phyloP scores from a whole-genome alignment of 2,797 vertebrate genomes.

The Prionace glauca region DNA sequence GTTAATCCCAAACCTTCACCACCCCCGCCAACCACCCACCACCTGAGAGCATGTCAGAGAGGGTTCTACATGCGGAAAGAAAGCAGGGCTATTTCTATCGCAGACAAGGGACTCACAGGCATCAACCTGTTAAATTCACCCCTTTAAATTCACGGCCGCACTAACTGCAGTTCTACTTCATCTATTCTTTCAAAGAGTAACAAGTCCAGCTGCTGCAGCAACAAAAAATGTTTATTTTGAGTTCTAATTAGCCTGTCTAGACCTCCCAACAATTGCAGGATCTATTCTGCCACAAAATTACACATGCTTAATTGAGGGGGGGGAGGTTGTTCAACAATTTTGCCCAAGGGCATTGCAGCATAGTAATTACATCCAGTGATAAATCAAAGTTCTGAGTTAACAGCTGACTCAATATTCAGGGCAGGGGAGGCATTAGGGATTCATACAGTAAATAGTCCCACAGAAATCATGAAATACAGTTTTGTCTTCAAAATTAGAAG shows the following conservation, averaged over 20 bases:
- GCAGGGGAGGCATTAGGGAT: no score
- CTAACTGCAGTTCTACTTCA: not conserved
- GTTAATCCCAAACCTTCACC: no score
- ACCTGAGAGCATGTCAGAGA: no score
- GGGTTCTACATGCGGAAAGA: no score
- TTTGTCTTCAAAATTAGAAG: no score
- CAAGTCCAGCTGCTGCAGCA: not conserved
- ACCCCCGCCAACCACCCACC: no score
- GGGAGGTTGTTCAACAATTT: not conserved
- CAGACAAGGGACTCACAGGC: no score
- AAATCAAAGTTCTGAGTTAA: not conserved
- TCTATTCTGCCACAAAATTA: not conserved
- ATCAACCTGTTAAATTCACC: not conserved
- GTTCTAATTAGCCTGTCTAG: not conserved
- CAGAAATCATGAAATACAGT: no score
- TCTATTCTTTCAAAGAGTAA: not conserved
- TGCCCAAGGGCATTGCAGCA: not conserved
- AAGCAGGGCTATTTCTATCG: no score
- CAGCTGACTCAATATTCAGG: not conserved
- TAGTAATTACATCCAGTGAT: not conserved
- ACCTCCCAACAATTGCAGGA: not conserved
- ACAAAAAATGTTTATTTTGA: not conserved
- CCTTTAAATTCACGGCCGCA: not conserved
- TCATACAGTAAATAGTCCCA: not conserved
- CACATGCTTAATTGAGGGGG: no score